Evolutionary conservation across 2,113 vertebrate species (phyloP).

Genomic region (Willisornis vidua): DNA sequence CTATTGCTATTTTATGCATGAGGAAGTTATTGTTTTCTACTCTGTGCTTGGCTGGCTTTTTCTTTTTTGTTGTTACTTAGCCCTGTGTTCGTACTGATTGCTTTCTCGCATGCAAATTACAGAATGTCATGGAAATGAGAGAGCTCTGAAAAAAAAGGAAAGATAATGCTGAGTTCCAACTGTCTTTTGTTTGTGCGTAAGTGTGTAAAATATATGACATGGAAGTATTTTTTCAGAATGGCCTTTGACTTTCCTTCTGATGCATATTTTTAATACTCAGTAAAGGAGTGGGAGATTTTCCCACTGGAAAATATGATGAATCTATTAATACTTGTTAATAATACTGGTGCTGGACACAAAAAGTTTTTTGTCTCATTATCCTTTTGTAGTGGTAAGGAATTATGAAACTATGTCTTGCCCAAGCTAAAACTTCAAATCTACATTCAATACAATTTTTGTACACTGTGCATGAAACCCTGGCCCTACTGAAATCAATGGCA

Average conservation of each 20-base stretch:
- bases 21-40: constrained; percentile 71
- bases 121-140: constrained; percentile 74
- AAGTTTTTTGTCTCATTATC: neutral
- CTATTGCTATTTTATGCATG: constrained; percentile 80
- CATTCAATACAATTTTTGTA: neutral
- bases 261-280: constrained; percentile 35
- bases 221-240: constrained; percentile 69
- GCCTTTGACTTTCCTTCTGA: constrained; percentile 75
- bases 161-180: constrained; percentile 65
- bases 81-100: constrained; percentile 73
- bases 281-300: neutral
- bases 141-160: constrained; percentile 50
- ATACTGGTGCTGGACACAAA: constrained; percentile 17
- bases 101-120: constrained; percentile 80
- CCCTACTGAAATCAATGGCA: constrained; percentile 7
- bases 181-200: constrained; percentile 68
- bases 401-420: constrained; percentile 9
- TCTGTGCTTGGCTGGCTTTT: constrained; percentile 74
- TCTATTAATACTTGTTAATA: constrained; percentile 35
- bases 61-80: constrained; percentile 55
- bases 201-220: constrained; percentile 67
- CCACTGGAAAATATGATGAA: constrained; percentile 29
- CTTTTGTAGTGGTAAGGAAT: constrained; percentile 31
- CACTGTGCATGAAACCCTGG: neutral
- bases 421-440: neutral